Conservation (phyloP, 1,140 invertebrate genomes). For the Drosophila pruinosa region DNA sequence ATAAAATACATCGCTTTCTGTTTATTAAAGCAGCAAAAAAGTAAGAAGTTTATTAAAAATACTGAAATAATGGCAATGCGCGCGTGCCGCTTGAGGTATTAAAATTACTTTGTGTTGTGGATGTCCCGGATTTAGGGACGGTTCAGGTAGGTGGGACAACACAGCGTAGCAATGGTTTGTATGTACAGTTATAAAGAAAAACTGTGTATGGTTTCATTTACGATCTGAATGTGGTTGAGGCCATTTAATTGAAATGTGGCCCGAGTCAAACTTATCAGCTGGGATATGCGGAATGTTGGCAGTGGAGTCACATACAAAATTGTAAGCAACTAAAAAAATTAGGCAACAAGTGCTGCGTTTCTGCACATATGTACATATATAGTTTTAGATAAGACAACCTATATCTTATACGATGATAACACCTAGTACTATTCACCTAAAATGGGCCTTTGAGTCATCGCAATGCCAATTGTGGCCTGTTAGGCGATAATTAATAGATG, state of each 20-base stretch:
- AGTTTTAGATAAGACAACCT: slow-evolving; percentile 24
- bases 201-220: not conserved
- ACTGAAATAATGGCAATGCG: not conserved
- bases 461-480: not conserved
- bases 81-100: slow-evolving; percentile 21
- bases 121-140: not conserved
- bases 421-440: slow-evolving; percentile 9
- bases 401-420: slow-evolving; percentile 30
- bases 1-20: slow-evolving; percentile 3
- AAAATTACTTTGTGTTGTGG: slow-evolving; percentile 25
- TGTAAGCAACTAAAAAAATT: not conserved
- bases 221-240: slow-evolving; percentile 15
- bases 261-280: not conserved
- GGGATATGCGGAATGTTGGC: not conserved
- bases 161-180: slow-evolving; percentile 2
- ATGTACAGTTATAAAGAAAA: not conserved
- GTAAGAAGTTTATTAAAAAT: too few relatives aligned
- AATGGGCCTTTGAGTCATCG: slow-evolving; percentile 26
- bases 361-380: not conserved
- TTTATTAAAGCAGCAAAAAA: too few relatives aligned
- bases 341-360: not conserved
- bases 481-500: slow-evolving; percentile 20
- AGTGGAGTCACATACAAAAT: not conserved
- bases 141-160: too few relatives aligned
- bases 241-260: slow-evolving; percentile 23